Base-by-base conservation (phyloP, 1,140 invertebrate species). In the Holcopasites calliopsidis region DNA sequence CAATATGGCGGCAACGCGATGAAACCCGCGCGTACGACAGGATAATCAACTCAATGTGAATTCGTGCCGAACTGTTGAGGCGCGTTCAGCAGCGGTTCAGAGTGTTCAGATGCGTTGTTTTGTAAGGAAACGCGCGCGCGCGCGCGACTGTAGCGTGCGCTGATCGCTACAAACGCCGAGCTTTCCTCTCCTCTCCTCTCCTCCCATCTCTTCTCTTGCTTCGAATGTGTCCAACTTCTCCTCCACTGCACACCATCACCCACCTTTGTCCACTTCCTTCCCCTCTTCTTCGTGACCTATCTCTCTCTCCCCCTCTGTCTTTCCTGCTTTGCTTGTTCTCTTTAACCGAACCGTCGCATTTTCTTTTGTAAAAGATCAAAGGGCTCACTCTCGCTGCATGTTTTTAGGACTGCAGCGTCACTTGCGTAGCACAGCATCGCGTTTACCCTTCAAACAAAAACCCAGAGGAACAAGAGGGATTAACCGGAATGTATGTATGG, bases 91-190 rank as follows among this genome's bases (percentile, higher is more conserved):
- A 66, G 70, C 75, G 83, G 77, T 87, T 86, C 78, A 82, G 83
- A 84, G 76, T 83, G 85, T 86, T 88, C 85, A 86, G 85, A 79
- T 82, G 66, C 77, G 85, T 85, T 84, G 85, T 87, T 85, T 86
- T 82, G 82, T 82, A 84, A 87, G 80, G 74, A 80, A 77, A 66
- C 74, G 76, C 69, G 69, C 60, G 81, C 62, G 79, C 75, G 82
- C 80, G 81, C 81, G 71, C 75, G 79, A 78, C 79, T 81, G 71
- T 70, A 70, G 83, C 81, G 71, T 79, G 82, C 84, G 84, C 81
- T 75, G 76, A 76, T 75, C 49, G 52, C 54, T 71, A 55, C 69
- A 75, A 84, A 77, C 79, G 77, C 68, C 57, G 26, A 77, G 75
- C 72, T 76, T 81, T 28, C 64, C 65, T 57, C 64, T 73, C 69